phyloP scores from a whole-genome alignment of 2,888 invertebrate genomes.

The Oxystoma pomonae region DNA sequence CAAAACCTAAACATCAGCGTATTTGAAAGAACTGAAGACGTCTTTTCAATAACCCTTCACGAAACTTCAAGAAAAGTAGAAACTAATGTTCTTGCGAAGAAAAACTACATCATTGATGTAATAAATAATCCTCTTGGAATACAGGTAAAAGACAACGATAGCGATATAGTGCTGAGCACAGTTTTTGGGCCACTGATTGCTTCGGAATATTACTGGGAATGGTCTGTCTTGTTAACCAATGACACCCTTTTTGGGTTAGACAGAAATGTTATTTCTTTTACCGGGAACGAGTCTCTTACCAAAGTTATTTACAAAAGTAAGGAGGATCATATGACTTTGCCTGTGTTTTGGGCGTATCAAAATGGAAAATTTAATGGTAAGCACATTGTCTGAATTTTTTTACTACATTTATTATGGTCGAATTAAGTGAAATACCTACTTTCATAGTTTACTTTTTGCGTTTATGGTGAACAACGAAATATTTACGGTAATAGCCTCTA shows the following conservation, averaged over 20 bases:
- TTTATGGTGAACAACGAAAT: too few relatives aligned
- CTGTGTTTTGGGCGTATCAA: conserved; percentile 52
- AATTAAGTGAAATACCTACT: too few relatives aligned
- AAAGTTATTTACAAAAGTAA: conserved; percentile 50
- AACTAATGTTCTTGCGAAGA: neutral
- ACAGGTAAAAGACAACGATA: conserved; percentile 12
- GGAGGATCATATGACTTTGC: conserved; percentile 48
- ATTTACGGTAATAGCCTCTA: too few relatives aligned
- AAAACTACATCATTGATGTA: neutral
- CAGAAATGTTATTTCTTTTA: conserved; percentile 46
- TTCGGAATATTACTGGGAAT: conserved; percentile 58
- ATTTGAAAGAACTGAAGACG: conserved; percentile 28
- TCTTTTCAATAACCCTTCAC: conserved; percentile 30
- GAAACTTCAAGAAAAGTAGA: conserved; percentile 16
- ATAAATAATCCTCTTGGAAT: neutral
- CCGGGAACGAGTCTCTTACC: conserved; percentile 35
- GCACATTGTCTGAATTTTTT: too few relatives aligned
- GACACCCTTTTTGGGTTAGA: conserved; percentile 56
- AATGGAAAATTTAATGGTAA: conserved; percentile 54
- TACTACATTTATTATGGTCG: too few relatives aligned
- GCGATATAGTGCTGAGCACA: conserved; percentile 49
- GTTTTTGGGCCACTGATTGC: conserved; percentile 56
- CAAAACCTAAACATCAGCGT: conserved; percentile 30
- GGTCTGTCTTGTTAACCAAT: conserved; percentile 53
- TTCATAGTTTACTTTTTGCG: too few relatives aligned